phyloP scores from a whole-genome alignment of 2,797 vertebrate species.

The Graptemys geographica region DNA sequence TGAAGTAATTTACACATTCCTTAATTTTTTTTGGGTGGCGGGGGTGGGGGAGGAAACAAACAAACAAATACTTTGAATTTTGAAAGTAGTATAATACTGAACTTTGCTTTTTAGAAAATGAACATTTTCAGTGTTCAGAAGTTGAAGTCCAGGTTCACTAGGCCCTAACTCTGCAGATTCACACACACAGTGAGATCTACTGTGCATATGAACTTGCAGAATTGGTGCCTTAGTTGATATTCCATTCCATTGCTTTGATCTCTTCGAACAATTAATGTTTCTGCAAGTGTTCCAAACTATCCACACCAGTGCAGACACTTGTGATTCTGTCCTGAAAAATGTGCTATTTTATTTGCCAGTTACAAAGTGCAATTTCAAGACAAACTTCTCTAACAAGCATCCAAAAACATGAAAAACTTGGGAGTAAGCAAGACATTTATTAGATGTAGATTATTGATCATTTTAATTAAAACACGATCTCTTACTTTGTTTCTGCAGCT shows the following conservation, averaged over 20 bases:
- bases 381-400: not conserved
- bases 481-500: not conserved
- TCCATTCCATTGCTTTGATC: not conserved
- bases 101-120: not conserved
- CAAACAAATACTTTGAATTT: not conserved
- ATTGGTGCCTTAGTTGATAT: not conserved
- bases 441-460: conserved; percentile 3
- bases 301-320: not conserved
- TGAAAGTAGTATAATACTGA: not conserved
- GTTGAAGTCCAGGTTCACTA: not conserved
- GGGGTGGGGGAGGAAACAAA: not conserved
- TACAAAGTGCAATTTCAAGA: not conserved
- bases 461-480: conserved; percentile 41
- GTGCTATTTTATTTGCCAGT: not conserved
- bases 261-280: not conserved
- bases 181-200: not conserved
- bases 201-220: not conserved
- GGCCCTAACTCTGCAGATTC: not conserved
- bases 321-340: not conserved
- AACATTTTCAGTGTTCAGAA: not conserved
- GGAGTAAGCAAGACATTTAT: not conserved
- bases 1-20: not conserved
- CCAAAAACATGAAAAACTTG: conserved; percentile 2
- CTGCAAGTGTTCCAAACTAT: not conserved
- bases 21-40: not conserved